Base-by-base conservation (phyloP, 2,888 invertebrate species). In the Pollenia angustigena region DNA sequence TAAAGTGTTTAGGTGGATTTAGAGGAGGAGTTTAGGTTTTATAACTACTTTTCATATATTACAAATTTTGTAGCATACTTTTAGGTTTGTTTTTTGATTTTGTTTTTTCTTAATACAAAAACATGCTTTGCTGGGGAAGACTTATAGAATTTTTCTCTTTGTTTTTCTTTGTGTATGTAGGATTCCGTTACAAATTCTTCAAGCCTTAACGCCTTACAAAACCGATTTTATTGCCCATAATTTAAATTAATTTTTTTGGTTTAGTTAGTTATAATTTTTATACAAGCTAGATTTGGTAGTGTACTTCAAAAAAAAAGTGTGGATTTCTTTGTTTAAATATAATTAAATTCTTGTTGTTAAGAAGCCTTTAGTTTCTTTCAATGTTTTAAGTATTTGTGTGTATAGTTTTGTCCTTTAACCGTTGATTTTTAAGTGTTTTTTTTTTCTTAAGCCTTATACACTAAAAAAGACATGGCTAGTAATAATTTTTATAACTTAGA, bases 1-100 rank as follows among this genome's bases (percentile, higher is more conserved):
- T 52, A 50, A 1, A 48, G 64, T 60, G 46, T 81, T 50, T 44
- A 64, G 58, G 52, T 75, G 84, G 79, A 69, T 16, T 80, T 84
- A 40, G 54, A 56, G 44, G 46, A 80, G 71, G 78, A 62, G 23
- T 81, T 68, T 68, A 52, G 78, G 87, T 74, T 52, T 74, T 74
- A 52, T 62, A 72, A 64, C 76, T 84, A 83, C 81, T 72, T 72
- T 81, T 84, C 42, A 72, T 76, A 87, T 78, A 84, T 81, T 87
- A 87, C 78, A 87, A 81, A 78, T 87, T 81, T 81, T 74, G 81
- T 81, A 69, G 87, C 87, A 81, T 87, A 84, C 72, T 84, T 84
- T 50, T 81, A 84, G 78, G 74, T 62, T 80, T 71, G 74, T 64
- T 18, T 56, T 54, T 54, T 9, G 10, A 48, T 58, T 78, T 81